Base-by-base conservation (phyloP, 2,797 vertebrate species). In the Phrynocephalus forsythii region DNA sequence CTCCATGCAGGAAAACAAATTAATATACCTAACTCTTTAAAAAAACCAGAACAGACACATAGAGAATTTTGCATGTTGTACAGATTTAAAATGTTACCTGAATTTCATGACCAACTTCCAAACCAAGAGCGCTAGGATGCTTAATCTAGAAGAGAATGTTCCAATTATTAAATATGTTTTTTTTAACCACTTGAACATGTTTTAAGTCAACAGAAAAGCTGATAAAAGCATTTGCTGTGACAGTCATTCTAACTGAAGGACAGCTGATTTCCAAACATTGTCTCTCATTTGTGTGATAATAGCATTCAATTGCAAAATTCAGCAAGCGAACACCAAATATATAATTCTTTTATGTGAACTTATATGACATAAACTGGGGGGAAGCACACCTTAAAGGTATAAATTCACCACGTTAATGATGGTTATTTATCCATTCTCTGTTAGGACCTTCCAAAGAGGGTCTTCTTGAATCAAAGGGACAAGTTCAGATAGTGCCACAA, bases 31-130 rank as follows among this genome's bases (percentile, higher is more conserved):
- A 44, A n/a, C 28, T 6, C 28, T 50, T 63, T 15, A 18, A 24
- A 75, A 63, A n/a, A 33, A 20, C 8, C 52, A 11, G 33, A 33
- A 28, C 56, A 22, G 11, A 9, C 66, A 78, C 5, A 11, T 33
- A 30, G 22, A 33, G 1, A 52, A 38, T 80, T 68, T 56, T 52
- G 67, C 22, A 67, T 56, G 52, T 72, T 50, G 63, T 0, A 79
- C 48, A 90, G 75, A 73, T 89, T 77, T 86, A 86, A 52, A 87
- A 6, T 93, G 38, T 3, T 96, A 99, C 99, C 98, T 99, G 98
- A 95, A 99, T 99, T 97, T 99, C 97, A 93, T 99, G 98, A 81
- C 98, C 99, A 93, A 99, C 97, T 90, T 99, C 98, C 90, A 99
- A 97, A 91, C 99, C 98, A 90, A 99, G 95, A 90, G 98, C 99